phyloP scores from a whole-genome alignment of 2,113 vertebrate genomes.

The Myiagra hebetior region DNA sequence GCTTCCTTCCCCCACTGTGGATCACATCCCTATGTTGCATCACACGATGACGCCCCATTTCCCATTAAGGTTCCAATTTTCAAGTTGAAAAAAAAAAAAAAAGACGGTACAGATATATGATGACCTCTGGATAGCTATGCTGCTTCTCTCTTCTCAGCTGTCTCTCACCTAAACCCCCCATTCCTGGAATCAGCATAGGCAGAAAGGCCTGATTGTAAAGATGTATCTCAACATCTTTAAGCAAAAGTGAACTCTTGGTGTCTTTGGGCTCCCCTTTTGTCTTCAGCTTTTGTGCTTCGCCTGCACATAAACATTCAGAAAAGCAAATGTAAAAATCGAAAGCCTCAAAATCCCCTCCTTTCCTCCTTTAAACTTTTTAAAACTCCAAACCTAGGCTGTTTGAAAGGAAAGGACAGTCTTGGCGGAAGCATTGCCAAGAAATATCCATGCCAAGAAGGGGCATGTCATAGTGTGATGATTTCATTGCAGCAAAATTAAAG shows the following conservation, averaged over 20 bases:
- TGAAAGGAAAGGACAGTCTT: neutral
- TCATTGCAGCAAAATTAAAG: neutral
- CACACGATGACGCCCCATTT: fast-evolving
- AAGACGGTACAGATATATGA: neutral
- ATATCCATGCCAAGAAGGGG: neutral
- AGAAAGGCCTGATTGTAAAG: neutral
- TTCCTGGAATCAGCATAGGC: neutral
- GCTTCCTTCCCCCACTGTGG: neutral
- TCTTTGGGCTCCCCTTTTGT: neutral
- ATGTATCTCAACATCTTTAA: neutral
- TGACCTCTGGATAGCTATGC: neutral
- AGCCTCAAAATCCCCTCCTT: neutral
- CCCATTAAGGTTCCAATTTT: neutral
- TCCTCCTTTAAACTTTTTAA: neutral
- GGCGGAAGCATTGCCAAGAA: neutral
- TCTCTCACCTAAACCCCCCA: neutral
- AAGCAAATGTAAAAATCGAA: neutral
- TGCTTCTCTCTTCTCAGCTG: neutral
- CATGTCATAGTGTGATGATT: neutral
- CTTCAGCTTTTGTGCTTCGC: no score
- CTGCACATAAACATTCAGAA: neutral
- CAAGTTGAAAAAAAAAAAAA: neutral
- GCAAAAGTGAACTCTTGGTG: neutral
- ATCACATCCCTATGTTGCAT: neutral
- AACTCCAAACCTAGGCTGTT: neutral